Percentiles rank a stretch among this genome's conserved stretches.
Conservation (phyloP, 2,113 vertebrate genomes). For the Megaleporinus macrocephalus region DNA sequence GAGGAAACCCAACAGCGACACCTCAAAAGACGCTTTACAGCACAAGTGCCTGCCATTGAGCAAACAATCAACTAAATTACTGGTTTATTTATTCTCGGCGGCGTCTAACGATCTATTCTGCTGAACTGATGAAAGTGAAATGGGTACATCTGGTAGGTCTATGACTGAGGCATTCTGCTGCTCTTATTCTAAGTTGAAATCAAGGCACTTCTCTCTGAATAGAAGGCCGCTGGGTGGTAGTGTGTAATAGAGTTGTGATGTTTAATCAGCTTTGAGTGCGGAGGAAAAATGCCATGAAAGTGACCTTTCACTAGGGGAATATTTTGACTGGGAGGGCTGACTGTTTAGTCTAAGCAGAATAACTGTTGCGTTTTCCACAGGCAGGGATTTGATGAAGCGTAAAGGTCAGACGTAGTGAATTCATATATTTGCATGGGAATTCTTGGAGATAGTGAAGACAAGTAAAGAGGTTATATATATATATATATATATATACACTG, state of each 20-base stretch:
- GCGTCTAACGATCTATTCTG: slow-evolving; percentile 13
- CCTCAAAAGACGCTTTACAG: slow-evolving; percentile 8
- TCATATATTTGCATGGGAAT: slow-evolving; percentile 46
- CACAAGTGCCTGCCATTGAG: slow-evolving; percentile 20
- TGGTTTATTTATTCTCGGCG: slow-evolving; percentile 31
- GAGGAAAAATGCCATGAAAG: slow-evolving; percentile 48
- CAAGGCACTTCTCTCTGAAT: slow-evolving; percentile 18
- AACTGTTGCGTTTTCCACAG: slow-evolving; percentile 47
- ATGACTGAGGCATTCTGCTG: slow-evolving; percentile 11
- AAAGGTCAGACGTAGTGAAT: slow-evolving; percentile 48
- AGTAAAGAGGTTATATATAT: neutral
- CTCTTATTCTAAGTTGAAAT: slow-evolving; percentile 25
- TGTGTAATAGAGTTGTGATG: slow-evolving; percentile 40
- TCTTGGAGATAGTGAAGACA: slow-evolving; percentile 1
- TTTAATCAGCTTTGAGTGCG: slow-evolving; percentile 54
- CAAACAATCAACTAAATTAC: slow-evolving; percentile 40
- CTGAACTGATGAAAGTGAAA: slow-evolving; percentile 29
- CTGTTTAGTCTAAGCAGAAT: slow-evolving; percentile 53
- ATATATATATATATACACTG: too few relatives aligned
- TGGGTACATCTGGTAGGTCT: slow-evolving; percentile 33
- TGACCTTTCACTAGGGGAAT: slow-evolving; percentile 52
- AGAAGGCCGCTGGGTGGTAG: slow-evolving; percentile 16
- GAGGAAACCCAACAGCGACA: slow-evolving; percentile 2
- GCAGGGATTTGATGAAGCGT: slow-evolving; percentile 43
- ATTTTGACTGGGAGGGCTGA: slow-evolving; percentile 38